Evolutionary conservation across 1,140 invertebrate genomes (phyloP).

Genomic region (Subanguina moxae): DNA sequence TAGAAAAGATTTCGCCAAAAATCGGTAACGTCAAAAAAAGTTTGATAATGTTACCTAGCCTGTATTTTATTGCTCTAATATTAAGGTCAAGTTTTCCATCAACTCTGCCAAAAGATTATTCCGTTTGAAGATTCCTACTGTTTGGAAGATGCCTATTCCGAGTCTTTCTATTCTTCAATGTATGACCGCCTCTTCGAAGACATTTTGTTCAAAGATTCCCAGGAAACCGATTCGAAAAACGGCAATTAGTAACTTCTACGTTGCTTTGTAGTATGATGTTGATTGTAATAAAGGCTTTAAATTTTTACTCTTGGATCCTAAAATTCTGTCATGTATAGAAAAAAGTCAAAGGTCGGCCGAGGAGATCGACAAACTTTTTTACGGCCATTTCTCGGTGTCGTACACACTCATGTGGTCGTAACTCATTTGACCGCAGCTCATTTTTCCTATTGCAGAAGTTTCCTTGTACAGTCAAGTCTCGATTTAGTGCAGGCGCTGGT

Average conservation of each 20-base stretch:
- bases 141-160: neutral
- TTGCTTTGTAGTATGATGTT: neutral
- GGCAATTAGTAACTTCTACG: neutral
- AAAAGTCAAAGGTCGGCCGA: no score
- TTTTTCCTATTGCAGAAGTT: no score
- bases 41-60: neutral
- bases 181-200: neutral
- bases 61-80: neutral
- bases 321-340: no score
- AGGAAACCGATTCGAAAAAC: neutral
- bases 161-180: neutral
- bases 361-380: no score
- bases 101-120: neutral
- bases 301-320: no score
- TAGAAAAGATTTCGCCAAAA: neutral
- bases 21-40: neutral
- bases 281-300: neutral
- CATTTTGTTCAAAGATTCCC: neutral
- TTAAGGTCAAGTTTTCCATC: neutral
- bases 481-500: no score
- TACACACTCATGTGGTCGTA: no score
- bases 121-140: neutral
- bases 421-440: no score
- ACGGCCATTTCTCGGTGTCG: no score
- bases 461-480: no score